phyloP scores from a whole-genome alignment of 2,113 vertebrate species.

The Lasiurus borealis region DNA sequence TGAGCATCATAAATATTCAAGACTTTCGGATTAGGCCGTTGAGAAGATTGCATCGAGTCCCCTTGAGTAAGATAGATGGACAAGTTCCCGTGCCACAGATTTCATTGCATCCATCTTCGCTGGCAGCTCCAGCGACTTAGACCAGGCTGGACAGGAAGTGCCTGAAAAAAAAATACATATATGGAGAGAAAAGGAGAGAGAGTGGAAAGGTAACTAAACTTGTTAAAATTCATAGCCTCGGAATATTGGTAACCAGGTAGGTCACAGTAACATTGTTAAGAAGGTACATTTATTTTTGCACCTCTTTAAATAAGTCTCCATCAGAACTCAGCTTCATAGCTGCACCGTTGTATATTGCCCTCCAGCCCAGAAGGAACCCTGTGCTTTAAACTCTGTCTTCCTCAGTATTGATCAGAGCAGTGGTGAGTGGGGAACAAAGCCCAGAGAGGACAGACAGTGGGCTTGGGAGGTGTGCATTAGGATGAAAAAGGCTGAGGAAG shows the following conservation, averaged over 20 bases:
- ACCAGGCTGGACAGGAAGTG: constrained; percentile 33
- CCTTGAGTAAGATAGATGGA: constrained; percentile 49
- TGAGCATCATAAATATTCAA: constrained; percentile 70
- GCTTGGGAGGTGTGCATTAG: background rate
- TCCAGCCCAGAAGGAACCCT: background rate
- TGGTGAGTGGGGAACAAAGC: fast-evolving
- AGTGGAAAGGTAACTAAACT: constrained; percentile 22
- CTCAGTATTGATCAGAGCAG: background rate
- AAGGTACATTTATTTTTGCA: background rate
- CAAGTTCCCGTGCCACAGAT: background rate
- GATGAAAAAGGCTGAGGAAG: background rate
- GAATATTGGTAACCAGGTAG: constrained; percentile 55
- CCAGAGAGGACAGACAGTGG: background rate
- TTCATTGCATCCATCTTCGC: constrained; percentile 28
- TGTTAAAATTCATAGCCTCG: constrained; percentile 62
- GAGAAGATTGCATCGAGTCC: background rate
- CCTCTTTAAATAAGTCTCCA: background rate
- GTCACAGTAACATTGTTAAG: background rate
- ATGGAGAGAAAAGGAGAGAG: background rate
- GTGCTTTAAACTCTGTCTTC: background rate
- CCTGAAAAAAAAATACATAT: constrained; percentile 27
- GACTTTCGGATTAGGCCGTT: constrained; percentile 53
- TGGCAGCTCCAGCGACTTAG: constrained; percentile 36
- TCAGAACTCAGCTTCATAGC: background rate
- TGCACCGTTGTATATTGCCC: no score